phyloP scores from a whole-genome alignment of 2,113 vertebrate species.

The Vulpes ferrilata region DNA sequence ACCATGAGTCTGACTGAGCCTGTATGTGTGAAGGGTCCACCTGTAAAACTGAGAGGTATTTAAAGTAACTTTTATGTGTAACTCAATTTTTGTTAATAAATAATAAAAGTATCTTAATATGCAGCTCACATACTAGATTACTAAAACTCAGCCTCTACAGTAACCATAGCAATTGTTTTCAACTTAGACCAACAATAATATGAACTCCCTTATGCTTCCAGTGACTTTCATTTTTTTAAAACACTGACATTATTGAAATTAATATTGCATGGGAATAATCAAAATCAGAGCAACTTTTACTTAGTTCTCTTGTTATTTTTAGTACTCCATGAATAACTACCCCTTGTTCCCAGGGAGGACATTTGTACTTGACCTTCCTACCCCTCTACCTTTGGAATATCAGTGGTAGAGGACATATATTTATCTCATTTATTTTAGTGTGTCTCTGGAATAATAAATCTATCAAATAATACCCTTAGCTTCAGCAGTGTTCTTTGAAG shows the following conservation, averaged over 20 bases:
- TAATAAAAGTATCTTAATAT: not conserved
- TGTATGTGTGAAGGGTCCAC: not conserved
- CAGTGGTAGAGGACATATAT: not conserved
- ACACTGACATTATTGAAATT: not conserved
- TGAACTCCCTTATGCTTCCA: not conserved
- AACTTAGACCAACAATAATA: not conserved
- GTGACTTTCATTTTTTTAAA: not conserved
- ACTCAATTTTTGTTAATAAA: not conserved
- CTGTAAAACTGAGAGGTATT: not conserved
- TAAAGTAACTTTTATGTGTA: not conserved
- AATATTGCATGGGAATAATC: not conserved
- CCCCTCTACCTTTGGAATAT: accelerated
- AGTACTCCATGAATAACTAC: not conserved
- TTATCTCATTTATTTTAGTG: not conserved
- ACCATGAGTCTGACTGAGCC: not conserved
- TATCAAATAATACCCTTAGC: not conserved
- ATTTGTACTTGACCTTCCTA: not conserved
- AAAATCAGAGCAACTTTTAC: not conserved
- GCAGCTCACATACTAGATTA: not conserved
- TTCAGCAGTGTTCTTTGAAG: not conserved
- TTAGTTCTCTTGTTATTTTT: not conserved
- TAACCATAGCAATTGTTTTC: not conserved
- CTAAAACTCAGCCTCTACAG: not conserved
- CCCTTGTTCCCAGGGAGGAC: not conserved
- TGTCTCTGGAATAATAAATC: not conserved